Conservation (phyloP, 2,888 invertebrate genomes). For the Sialis lutaria region DNA sequence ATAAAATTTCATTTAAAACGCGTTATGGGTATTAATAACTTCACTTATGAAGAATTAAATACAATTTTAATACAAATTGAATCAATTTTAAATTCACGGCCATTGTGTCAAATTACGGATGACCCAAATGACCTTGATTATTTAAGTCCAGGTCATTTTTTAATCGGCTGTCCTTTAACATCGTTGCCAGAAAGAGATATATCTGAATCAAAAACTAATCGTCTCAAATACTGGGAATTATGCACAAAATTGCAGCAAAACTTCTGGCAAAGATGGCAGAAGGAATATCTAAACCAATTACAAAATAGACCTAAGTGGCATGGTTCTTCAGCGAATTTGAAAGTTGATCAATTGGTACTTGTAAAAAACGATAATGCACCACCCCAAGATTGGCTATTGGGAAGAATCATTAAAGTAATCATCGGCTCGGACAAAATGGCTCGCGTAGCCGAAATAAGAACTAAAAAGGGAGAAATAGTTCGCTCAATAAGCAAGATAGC, state of each 20-base stretch:
- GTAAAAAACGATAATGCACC: neutral
- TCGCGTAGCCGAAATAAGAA: neutral
- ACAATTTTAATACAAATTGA: constrained; percentile 12
- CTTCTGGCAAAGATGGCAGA: constrained; percentile 14
- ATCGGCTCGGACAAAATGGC: neutral
- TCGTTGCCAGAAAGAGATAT: constrained; percentile 5
- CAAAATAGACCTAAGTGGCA: neutral
- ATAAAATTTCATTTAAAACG: constrained; percentile 14
- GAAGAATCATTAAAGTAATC: neutral
- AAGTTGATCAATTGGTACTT: neutral
- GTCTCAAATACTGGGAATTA: neutral
- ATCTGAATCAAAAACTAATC: neutral
- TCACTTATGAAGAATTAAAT: constrained; percentile 12
- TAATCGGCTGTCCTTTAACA: constrained; percentile 6
- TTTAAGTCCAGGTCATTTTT: constrained; percentile 6
- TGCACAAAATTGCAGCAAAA: constrained; percentile 15
- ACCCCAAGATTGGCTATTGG: neutral
- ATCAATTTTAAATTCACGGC: constrained; percentile 12
- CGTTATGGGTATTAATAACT: constrained; percentile 9
- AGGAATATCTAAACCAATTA: neutral
- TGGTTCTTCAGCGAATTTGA: neutral
- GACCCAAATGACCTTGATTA: constrained; percentile 2
- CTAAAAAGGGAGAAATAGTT: neutral
- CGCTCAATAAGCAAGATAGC: neutral
- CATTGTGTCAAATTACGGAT: constrained; percentile 8